phyloP scores from a whole-genome alignment of 37 sponge, comb jelly and placozoan species.

The Theonella swinhoei region DNA sequence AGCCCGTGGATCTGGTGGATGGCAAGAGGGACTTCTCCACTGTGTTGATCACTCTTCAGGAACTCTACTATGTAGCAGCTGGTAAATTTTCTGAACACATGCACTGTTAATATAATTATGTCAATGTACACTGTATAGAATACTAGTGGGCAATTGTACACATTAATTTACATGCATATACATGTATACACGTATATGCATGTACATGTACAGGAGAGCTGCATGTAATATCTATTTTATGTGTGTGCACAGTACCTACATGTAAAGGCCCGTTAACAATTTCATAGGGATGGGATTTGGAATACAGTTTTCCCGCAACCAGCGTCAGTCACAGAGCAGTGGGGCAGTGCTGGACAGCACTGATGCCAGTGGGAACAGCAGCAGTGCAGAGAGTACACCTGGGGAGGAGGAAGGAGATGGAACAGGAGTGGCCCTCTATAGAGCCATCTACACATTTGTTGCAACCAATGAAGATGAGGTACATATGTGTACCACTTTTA shows the following conservation, averaged over 20 bases:
- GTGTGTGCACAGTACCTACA: not conserved
- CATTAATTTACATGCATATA: too few relatives aligned
- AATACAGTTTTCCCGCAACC: not conserved
- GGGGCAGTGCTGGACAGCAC: not conserved
- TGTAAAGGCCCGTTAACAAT: not conserved
- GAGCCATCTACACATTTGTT: slow-evolving; percentile 66
- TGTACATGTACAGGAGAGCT: not conserved
- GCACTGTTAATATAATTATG: too few relatives aligned
- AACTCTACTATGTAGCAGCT: slow-evolving; percentile 56
- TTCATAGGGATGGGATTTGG: not conserved
- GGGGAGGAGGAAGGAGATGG: not conserved
- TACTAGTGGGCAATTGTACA: too few relatives aligned
- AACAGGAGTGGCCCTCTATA: slow-evolving; percentile 6
- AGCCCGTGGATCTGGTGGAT: slow-evolving; percentile 53
- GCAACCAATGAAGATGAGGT: slow-evolving; percentile 87
- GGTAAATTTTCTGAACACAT: slow-evolving; percentile 14
- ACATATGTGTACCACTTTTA: not conserved
- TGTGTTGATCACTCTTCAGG: slow-evolving; percentile 67
- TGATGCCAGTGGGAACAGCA: not conserved
- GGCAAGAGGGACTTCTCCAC: slow-evolving; percentile 43
- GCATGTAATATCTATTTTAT: too few relatives aligned
- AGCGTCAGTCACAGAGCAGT: not conserved
- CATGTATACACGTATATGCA: not conserved
- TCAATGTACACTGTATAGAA: too few relatives aligned
- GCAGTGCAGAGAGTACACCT: not conserved